phyloP scores from a whole-genome alignment of 2,113 vertebrate genomes.

The Antennarius striatus region DNA sequence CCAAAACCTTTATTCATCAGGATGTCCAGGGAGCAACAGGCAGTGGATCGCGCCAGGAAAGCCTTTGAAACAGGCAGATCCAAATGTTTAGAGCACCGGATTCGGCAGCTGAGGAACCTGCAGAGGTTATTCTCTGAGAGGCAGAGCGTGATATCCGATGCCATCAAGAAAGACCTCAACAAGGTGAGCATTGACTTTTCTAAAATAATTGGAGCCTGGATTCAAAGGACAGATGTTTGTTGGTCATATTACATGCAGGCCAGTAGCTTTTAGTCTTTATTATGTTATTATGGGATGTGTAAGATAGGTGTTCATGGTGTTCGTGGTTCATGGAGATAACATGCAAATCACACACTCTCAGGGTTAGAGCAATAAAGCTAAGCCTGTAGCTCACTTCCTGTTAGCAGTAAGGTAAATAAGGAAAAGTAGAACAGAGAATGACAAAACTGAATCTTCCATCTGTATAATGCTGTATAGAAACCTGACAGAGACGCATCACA shows the following conservation, averaged over 20 bases:
- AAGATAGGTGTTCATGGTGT: too few species aligned
- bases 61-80: slow-evolving; percentile 83
- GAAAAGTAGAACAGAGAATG: too few species aligned
- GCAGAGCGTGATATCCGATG: slow-evolving; percentile 78
- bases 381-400: too few species aligned
- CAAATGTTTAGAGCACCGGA: slow-evolving; percentile 82
- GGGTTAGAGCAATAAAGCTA: too few species aligned
- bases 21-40: slow-evolving; percentile 78
- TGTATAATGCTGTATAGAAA: too few species aligned
- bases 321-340: too few species aligned
- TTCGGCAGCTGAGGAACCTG: slow-evolving; percentile 85
- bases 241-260: neutral
- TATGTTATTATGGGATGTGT: too few species aligned
- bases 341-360: too few species aligned
- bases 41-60: slow-evolving; percentile 79
- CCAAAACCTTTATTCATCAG: slow-evolving; percentile 29
- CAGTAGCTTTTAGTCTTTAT: too few species aligned
- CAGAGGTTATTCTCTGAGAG: slow-evolving; percentile 80
- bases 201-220: neutral
- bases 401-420: too few species aligned
- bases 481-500: too few species aligned
- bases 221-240: neutral
- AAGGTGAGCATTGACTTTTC: slow-evolving; percentile 75
- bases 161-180: slow-evolving; percentile 84
- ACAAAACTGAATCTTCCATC: too few species aligned